These are phyloP conservation scores for Temnothorax rugatulus DNA, from an alignment of 2,888 invertebrate species.

Conservation along the genomic window DNA sequence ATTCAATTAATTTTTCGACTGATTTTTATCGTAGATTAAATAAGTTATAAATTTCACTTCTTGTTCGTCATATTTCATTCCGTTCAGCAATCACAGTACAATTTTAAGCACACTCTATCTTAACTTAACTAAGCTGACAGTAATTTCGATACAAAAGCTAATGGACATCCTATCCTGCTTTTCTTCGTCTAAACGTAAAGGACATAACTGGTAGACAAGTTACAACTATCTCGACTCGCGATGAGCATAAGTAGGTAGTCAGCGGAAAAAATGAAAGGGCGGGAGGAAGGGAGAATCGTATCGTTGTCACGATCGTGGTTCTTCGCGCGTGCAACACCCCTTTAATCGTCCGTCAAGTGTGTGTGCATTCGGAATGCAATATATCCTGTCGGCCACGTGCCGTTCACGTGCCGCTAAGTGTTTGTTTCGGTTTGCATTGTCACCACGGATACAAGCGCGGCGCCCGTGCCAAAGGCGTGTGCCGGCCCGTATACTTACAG, in stretches of 20 bases:
- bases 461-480: conserved; percentile 54
- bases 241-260: conserved; percentile 33
- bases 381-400: conserved; percentile 87
- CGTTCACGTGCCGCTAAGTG: conserved; percentile 85
- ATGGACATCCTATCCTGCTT: background rate
- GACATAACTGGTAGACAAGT: background rate
- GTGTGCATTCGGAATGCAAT: conserved; percentile 86
- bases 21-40: background rate
- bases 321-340: conserved; percentile 76
- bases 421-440: conserved; percentile 86
- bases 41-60: background rate
- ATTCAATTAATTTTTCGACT: background rate
- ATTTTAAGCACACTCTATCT: background rate
- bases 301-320: conserved; percentile 75
- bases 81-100: background rate
- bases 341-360: conserved; percentile 85
- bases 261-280: conserved; percentile 5
- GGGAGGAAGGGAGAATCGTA: conserved; percentile 26
- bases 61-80: background rate
- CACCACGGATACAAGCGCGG: conserved; percentile 82
- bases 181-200: background rate
- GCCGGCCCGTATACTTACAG: conserved; percentile 43
- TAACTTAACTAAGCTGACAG: background rate
- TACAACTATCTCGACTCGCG: background rate
- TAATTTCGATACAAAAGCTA: background rate